phyloP scores from a whole-genome alignment of 2,113 vertebrate species.

The Pseudopodoces humilis region DNA sequence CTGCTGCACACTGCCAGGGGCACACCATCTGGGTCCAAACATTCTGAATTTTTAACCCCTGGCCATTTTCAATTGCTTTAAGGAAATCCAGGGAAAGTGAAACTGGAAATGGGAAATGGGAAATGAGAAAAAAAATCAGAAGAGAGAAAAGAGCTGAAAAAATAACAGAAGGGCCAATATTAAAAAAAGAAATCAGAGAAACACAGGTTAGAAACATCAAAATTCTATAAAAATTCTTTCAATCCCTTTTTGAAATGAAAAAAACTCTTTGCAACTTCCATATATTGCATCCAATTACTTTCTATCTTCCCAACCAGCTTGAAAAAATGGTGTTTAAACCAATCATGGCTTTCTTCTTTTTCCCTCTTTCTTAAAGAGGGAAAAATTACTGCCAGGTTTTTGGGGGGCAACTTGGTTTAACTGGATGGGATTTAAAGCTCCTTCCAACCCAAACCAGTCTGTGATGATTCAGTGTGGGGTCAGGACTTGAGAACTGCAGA shows the following conservation, averaged over 20 bases:
- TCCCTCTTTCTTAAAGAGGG: background rate
- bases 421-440: fast-evolving
- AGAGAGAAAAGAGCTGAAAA: background rate
- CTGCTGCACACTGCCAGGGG: background rate
- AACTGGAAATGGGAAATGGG: background rate
- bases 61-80: background rate
- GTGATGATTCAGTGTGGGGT: background rate
- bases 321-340: background rate
- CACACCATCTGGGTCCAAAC: background rate
- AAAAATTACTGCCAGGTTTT: background rate
- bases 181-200: background rate
- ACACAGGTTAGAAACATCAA: background rate
- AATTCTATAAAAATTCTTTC: background rate
- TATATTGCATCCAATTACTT: background rate
- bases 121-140: background rate
- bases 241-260: background rate
- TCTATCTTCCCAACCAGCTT: background rate
- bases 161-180: background rate
- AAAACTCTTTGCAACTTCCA: background rate
- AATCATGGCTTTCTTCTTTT: background rate
- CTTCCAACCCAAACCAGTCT: background rate
- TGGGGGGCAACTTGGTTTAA: background rate
- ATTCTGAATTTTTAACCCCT: background rate
- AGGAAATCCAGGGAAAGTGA: background rate
- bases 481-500: background rate